A percentile compares a stretch with the other conserved stretches of the same genome.
phyloP scores from a whole-genome alignment of 92 coral and sea anemone species.

The Bergia sp. region DNA sequence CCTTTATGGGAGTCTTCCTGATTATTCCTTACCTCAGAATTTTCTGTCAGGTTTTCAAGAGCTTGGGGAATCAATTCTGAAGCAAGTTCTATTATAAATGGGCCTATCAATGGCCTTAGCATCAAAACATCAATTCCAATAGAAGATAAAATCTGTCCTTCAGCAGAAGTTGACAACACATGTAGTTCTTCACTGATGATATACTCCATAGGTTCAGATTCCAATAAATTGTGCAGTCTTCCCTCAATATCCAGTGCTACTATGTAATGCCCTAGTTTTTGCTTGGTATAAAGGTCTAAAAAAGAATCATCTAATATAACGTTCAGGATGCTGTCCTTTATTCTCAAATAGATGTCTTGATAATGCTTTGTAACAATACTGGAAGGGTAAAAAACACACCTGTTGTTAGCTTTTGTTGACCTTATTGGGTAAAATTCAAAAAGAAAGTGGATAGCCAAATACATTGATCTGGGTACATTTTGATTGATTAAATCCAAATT shows the following conservation, averaged over 20 bases:
- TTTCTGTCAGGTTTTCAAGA: constrained; percentile 56
- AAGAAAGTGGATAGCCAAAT: background rate
- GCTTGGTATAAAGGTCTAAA: constrained; percentile 69
- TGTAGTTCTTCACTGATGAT: constrained; percentile 73
- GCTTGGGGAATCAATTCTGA: constrained; percentile 67
- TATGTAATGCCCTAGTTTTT: constrained; percentile 72
- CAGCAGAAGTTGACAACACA: constrained; percentile 67
- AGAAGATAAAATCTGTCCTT: constrained; percentile 71
- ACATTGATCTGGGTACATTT: background rate
- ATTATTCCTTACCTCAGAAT: constrained; percentile 56
- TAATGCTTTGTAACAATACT: constrained; percentile 65
- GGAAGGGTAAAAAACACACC: constrained; percentile 2
- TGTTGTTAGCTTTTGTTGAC: background rate
- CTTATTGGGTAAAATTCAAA: background rate
- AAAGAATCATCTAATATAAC: constrained; percentile 72
- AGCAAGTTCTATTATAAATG: constrained; percentile 67
- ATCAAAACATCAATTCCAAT: constrained; percentile 63
- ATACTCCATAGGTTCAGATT: constrained; percentile 74
- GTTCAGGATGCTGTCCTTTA: constrained; percentile 62
- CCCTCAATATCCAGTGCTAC: constrained; percentile 78
- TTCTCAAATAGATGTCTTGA: constrained; percentile 71
- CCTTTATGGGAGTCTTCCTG: background rate
- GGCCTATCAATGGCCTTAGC: constrained; percentile 66
- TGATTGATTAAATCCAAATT: too few relatives aligned
- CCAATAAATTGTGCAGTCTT: constrained; percentile 68